Percentiles rank a stretch among this genome's conserved stretches.
These are phyloP conservation scores for Podarcis cretensis DNA, from an alignment of 2,113 vertebrate genomes.

Conservation along the genomic window DNA sequence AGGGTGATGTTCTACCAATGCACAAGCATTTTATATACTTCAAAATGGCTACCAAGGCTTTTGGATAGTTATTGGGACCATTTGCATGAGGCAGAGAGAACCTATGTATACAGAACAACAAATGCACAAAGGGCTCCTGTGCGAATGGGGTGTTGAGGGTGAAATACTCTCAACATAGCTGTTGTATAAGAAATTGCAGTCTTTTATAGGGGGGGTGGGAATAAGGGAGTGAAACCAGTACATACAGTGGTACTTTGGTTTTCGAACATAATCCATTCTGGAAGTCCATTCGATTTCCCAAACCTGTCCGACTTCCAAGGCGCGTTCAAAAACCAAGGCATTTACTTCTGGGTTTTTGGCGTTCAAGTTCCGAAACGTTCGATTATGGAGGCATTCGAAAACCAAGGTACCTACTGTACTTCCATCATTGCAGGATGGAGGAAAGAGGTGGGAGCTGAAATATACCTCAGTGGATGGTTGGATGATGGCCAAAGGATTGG, in stretches of 20 bases:
- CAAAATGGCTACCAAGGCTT: background rate
- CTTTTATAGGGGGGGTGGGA: background rate
- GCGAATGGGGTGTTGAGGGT: background rate
- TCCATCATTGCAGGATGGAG: background rate
- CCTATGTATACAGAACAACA: background rate
- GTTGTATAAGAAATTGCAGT: background rate
- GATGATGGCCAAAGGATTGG: background rate
- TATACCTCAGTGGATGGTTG: no score
- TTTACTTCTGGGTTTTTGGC: no score
- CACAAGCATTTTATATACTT: background rate
- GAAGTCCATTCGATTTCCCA: no score
- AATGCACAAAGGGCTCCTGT: background rate
- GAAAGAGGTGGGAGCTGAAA: background rate
- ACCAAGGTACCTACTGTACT: no score
- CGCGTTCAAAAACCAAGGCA: no score
- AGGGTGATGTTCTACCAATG: no score
- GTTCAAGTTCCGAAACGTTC: no score
- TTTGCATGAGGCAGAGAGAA: background rate
- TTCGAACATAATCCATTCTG: no score
- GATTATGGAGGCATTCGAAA: no score
- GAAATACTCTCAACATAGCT: background rate
- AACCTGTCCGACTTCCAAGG: no score
- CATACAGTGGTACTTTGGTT: no score
- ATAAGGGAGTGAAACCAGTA: background rate
- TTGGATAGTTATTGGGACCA: background rate